phyloP scores from a whole-genome alignment of 1,140 invertebrate species.

The Sarcophaga peregrina region DNA sequence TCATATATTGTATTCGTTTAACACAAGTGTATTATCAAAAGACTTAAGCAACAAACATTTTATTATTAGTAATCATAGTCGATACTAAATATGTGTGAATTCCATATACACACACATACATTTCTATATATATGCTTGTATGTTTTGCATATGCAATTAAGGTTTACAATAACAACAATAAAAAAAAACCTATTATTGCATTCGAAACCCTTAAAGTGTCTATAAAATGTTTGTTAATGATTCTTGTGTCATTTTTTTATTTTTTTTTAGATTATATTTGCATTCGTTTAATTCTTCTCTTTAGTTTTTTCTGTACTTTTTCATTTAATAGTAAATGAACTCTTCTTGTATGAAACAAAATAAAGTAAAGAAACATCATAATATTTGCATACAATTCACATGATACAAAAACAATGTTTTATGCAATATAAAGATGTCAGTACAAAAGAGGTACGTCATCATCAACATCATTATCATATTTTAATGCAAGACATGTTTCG shows the following conservation, averaged over 20 bases:
- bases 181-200: neutral
- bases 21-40: neutral
- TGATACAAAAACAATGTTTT: too few relatives aligned
- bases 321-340: slow-evolving; percentile 20
- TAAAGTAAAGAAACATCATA: neutral
- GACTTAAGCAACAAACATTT: slow-evolving; percentile 14
- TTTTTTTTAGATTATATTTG: neutral
- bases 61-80: neutral
- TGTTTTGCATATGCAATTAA: neutral
- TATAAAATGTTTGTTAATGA: slow-evolving; percentile 25
- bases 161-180: neutral
- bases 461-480: neutral
- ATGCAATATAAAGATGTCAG: slow-evolving; percentile 23
- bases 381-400: slow-evolving; percentile 24
- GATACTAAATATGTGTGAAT: neutral
- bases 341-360: neutral
- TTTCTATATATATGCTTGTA: neutral
- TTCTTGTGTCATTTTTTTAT: slow-evolving; percentile 18
- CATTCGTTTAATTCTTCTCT: neutral
- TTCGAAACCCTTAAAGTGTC: slow-evolving; percentile 21
- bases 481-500: slow-evolving; percentile 10
- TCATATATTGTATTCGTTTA: too few relatives aligned
- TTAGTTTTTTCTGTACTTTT: neutral
- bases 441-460: neutral
- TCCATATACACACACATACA: neutral